These are phyloP conservation scores for Callorhinus ursinus DNA, from an alignment of 2,113 vertebrate genomes.

Conservation along the genomic window DNA sequence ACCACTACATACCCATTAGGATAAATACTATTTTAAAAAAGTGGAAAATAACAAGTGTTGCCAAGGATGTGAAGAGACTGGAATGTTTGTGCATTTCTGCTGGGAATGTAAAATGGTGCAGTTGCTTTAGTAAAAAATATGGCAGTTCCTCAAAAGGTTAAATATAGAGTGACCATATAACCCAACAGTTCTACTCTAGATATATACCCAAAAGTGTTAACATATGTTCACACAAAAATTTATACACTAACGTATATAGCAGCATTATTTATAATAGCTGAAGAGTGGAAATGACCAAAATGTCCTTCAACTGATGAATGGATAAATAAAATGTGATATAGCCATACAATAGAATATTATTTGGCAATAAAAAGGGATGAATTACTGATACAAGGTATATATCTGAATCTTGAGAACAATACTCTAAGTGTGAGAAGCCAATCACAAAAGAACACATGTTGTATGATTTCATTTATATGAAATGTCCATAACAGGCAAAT, in stretches of 20 bases:
- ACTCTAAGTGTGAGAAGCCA: not conserved
- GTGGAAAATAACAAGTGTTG: not conserved
- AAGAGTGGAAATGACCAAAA: not conserved
- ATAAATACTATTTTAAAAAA: not conserved
- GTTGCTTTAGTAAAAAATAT: not conserved
- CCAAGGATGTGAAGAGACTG: not conserved
- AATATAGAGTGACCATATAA: not conserved
- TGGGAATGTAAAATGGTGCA: not conserved
- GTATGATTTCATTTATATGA: not conserved
- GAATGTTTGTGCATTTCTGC: not conserved
- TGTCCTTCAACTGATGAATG: not conserved
- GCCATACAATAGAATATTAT: not conserved
- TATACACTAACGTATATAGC: not conserved
- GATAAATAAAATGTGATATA: not conserved
- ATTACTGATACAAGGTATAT: not conserved
- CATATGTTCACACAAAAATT: not conserved
- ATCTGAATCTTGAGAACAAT: not conserved
- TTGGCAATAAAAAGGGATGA: not conserved
- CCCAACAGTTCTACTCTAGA: not conserved
- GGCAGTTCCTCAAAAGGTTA: not conserved
- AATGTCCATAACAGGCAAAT: not conserved
- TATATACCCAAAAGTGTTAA: not conserved
- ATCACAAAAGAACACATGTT: not conserved
- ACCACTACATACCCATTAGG: not conserved
- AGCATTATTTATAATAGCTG: conserved; percentile 7